Conservation (phyloP, 2,888 invertebrate species). For the Drosophila putrida region DNA sequence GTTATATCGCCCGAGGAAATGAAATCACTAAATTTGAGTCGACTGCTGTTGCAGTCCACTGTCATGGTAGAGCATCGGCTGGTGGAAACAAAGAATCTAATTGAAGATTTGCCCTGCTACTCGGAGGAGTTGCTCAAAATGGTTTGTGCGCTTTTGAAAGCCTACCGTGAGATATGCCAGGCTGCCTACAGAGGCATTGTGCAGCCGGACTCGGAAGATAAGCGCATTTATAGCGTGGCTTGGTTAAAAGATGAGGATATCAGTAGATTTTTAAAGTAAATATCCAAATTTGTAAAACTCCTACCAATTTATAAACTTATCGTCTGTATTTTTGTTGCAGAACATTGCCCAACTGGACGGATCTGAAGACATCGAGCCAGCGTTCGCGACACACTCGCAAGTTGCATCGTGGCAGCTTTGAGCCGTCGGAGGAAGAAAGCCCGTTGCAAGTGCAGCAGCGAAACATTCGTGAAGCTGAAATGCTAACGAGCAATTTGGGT, state of each 20-base stretch:
- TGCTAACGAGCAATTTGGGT: slow-evolving; percentile 95
- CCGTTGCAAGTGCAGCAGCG: slow-evolving; percentile 92
- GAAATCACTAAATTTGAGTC: slow-evolving; percentile 87
- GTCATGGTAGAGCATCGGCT: slow-evolving; percentile 88
- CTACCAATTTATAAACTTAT: not conserved
- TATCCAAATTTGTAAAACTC: not conserved
- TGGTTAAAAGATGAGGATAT: slow-evolving; percentile 98
- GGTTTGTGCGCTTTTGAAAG: slow-evolving; percentile 89
- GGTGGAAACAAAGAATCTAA: slow-evolving; percentile 88
- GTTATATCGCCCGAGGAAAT: slow-evolving; percentile 90
- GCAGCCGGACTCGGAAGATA: slow-evolving; percentile 91
- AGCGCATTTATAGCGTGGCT: slow-evolving; percentile 92
- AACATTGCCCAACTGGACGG: slow-evolving; percentile 92
- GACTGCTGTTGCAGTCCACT: slow-evolving; percentile 90
- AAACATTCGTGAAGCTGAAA: slow-evolving; percentile 95
- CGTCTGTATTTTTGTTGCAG: slow-evolving; percentile 81
- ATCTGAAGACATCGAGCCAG: slow-evolving; percentile 86
- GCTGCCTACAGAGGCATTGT: slow-evolving; percentile 91
- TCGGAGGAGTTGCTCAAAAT: slow-evolving; percentile 91
- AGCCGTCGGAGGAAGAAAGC: slow-evolving; percentile 90
- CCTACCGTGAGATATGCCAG: slow-evolving; percentile 91
- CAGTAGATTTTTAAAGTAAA: slow-evolving; percentile 94
- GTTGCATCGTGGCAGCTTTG: slow-evolving; percentile 83
- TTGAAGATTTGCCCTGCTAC: slow-evolving; percentile 90
- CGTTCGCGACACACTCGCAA: slow-evolving; percentile 77